Evolutionary conservation across 2,888 invertebrate genomes (phyloP).

Genomic region (Epinotia bilunana): DNA sequence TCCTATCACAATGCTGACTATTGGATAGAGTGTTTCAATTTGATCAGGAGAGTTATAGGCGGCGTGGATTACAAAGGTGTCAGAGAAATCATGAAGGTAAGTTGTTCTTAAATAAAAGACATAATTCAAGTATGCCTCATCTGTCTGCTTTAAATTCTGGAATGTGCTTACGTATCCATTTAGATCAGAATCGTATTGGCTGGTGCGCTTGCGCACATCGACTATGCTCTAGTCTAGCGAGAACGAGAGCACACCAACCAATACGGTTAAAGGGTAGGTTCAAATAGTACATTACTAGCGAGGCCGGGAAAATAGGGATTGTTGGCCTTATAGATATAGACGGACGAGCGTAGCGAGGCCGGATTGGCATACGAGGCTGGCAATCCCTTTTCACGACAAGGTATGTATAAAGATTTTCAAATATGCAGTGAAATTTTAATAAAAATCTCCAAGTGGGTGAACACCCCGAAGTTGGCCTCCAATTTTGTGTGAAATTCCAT

Average conservation of each 20-base stretch:
- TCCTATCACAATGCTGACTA: slow-evolving; percentile 91
- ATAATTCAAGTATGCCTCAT: background rate
- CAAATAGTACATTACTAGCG: too few species aligned
- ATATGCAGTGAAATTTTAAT: too few species aligned
- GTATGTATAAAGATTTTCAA: too few species aligned
- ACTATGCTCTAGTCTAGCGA: background rate
- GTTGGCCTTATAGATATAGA: too few species aligned
- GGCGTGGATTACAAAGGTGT: slow-evolving; percentile 98
- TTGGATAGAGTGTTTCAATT: slow-evolving; percentile 94
- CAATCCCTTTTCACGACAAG: too few species aligned
- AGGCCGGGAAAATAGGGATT: too few species aligned
- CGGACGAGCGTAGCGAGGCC: too few species aligned
- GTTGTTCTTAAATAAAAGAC: slow-evolving; percentile 38
- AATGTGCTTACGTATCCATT: background rate
- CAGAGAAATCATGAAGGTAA: slow-evolving; percentile 94
- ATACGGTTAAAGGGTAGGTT: too few species aligned
- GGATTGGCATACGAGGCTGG: too few species aligned
- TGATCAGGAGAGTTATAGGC: slow-evolving; percentile 93
- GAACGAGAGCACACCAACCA: background rate
- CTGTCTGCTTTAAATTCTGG: background rate
- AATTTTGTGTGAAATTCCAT: too few species aligned
- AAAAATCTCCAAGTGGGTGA: too few species aligned
- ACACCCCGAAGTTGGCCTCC: too few species aligned
- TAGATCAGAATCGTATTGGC: background rate
- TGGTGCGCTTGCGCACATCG: background rate